Evolutionary conservation across 1,140 invertebrate species (phyloP), one percentile per base, ranked within the genome.

Genomic region (Sinella curviseta): DNA sequence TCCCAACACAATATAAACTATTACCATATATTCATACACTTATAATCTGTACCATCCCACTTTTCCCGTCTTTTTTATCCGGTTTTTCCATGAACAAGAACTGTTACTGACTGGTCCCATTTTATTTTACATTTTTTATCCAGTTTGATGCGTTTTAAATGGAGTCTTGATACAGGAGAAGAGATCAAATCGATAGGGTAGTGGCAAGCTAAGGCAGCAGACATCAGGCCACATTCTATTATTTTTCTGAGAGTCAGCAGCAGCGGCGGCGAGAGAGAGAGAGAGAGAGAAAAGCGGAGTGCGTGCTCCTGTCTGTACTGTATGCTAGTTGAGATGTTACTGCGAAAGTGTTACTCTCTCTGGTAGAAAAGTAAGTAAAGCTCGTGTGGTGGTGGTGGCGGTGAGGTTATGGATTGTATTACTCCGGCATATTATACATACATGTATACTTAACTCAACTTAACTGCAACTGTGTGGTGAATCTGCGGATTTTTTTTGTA

Each of bases 111-210:
- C 65, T 70, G 65, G 65, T 70, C 31, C 65, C 65, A 70, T 70
- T 75, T 36, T 75, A 75, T 75, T 75, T 75, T 75, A 75, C 74
- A 75, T 75, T 75, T 75, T 48, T 75, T 75, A 75, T 75, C 74
- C 74, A 75, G 28, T 70, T 75, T 75, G 74, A 75, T 75, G 74
- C 35, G 35, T 75, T 75, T 75, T 75, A 75, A 75, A 75, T 75
- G 74, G 74, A 75, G 74, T 54, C 74, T 36, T 75, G 35, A 75
- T 54, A 48, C 39, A 48, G 28, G 74, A 48, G 39, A 75, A 75
- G 39, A 75, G 74, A 75, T 75, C 74, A 75, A 75, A 75, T 75
- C 74, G 74, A 75, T 75, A 75, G 65, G 65, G 65, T 70, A n/a
- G 65, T 60, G 55, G 55, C 55, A 60, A 60, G 55, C 8, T 4